Conservation (phyloP, 2,113 vertebrate species). For the Aptenodytes patagonicus region DNA sequence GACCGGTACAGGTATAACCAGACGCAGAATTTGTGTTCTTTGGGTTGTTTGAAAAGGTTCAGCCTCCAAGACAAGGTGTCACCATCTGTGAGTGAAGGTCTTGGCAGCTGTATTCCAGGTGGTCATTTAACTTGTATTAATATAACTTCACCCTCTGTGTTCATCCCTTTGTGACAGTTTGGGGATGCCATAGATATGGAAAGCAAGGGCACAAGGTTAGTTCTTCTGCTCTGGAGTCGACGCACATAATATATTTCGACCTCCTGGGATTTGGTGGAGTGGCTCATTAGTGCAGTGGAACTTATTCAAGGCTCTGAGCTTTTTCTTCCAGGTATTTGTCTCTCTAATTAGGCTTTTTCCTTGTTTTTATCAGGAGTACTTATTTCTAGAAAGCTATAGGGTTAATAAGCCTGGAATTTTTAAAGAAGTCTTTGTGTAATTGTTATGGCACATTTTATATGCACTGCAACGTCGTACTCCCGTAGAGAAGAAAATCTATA, state of each 20-base stretch:
- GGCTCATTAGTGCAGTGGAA: slow-evolving; percentile 29
- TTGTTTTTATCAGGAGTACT: background rate
- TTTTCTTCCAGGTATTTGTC: slow-evolving; percentile 15
- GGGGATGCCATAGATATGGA: slow-evolving; percentile 32
- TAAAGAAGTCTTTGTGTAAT: slow-evolving; percentile 20
- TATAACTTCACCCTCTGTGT: background rate
- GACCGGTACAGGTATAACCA: background rate
- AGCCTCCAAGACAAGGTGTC: background rate
- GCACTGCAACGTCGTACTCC: slow-evolving; percentile 22
- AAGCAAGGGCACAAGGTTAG: slow-evolving; percentile 48
- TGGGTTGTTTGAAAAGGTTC: background rate
- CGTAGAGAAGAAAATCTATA: slow-evolving; percentile 54
- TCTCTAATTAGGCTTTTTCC: background rate
- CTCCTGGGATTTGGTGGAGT: background rate
- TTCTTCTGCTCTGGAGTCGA: background rate
- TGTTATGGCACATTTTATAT: slow-evolving; percentile 36
- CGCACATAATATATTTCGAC: background rate
- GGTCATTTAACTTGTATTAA: background rate
- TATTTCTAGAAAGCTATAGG: background rate
- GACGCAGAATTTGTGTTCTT: background rate
- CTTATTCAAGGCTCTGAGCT: background rate
- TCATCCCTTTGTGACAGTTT: background rate
- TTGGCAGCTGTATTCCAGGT: slow-evolving; percentile 31
- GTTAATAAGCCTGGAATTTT: slow-evolving; percentile 8
- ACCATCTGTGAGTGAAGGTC: background rate